Base-by-base conservation (phyloP, 1,140 invertebrate species). In the Phenacoccus solenopsis region DNA sequence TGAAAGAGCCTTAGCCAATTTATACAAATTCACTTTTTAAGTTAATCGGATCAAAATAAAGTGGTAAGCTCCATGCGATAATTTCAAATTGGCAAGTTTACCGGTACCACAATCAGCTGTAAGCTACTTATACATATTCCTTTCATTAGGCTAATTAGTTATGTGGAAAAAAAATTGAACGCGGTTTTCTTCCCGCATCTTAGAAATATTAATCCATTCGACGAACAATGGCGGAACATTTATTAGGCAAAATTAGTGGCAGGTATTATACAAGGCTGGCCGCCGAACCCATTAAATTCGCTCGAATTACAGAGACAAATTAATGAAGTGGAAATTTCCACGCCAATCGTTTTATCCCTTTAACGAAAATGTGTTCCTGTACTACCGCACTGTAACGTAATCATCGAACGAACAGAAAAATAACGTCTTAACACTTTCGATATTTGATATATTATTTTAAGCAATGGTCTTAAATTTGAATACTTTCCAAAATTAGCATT, bases 221-320 rank as follows among this genome's bases (percentile, higher is more conserved):
- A 32, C 38, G 38, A 49, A 49, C 38, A 49, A 49, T 49, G 38
- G 38, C 16, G 38, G 13, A 16, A 49, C 38, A 49, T 49, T 49
- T 49, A 49, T 49, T 49, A 49, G 38, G 38, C 20, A n/a, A 49
- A 49, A 49, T 49, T 49, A 49, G 38, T 49, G 16, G 38, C 38
- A 49, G 38, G 38, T 49, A 49, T 49, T 49, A 49, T 49, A n/a
- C 38, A 49, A 49, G 38, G 38, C 38, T 49, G 20, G 38, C 12
- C 38, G 38, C 38, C 38, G 38, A 49, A 49, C 38, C 38, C 38
- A 49, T 49, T 49, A 49, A 49, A 49, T 49, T 49, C 38, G 38
- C 38, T n/a, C 13, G 38, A 49, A 49, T 49, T 49, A 49, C 38
- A 49, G 38, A 49, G 38, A 49, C 38, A 49, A 49, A 49, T 49